Percentiles rank a stretch among this genome's conserved stretches.
phyloP scores from a whole-genome alignment of 2,888 invertebrate genomes.

The Tenthredo notha region DNA sequence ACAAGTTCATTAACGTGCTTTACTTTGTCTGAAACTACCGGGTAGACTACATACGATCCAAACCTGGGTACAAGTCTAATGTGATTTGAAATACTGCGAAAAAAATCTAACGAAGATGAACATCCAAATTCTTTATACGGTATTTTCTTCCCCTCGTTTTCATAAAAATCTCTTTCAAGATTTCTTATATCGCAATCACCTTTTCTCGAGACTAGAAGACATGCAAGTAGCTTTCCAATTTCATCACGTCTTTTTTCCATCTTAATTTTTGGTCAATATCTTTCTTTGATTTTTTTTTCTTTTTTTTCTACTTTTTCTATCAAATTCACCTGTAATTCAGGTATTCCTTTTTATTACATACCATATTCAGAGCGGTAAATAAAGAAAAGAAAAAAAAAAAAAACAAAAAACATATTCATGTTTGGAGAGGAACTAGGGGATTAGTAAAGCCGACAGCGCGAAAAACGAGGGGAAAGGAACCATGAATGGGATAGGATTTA shows the following conservation, averaged over 20 bases:
- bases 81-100: slow-evolving; percentile 61
- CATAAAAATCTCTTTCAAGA: slow-evolving; percentile 63
- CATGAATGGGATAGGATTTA: neutral
- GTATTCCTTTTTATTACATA: neutral
- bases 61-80: slow-evolving; percentile 51
- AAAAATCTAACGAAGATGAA: slow-evolving; percentile 59
- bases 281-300: neutral
- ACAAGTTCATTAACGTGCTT: slow-evolving; percentile 68
- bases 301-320: neutral
- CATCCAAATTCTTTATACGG: slow-evolving; percentile 65
- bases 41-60: slow-evolving; percentile 56
- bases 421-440: neutral
- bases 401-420: neutral
- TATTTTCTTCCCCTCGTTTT: slow-evolving; percentile 61
- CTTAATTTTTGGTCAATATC: neutral
- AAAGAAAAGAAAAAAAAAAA: neutral
- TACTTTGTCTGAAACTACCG: slow-evolving; percentile 63
- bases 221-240: slow-evolving; percentile 59
- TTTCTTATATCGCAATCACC: slow-evolving; percentile 30
- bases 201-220: slow-evolving; percentile 62
- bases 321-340: slow-evolving; percentile 14
- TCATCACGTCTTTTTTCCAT: slow-evolving; percentile 57
- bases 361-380: neutral
- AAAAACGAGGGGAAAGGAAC: neutral
- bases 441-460: neutral